Evolutionary conservation across 2,113 vertebrate genomes (phyloP).

Genomic region (Oxyura jamaicensis): DNA sequence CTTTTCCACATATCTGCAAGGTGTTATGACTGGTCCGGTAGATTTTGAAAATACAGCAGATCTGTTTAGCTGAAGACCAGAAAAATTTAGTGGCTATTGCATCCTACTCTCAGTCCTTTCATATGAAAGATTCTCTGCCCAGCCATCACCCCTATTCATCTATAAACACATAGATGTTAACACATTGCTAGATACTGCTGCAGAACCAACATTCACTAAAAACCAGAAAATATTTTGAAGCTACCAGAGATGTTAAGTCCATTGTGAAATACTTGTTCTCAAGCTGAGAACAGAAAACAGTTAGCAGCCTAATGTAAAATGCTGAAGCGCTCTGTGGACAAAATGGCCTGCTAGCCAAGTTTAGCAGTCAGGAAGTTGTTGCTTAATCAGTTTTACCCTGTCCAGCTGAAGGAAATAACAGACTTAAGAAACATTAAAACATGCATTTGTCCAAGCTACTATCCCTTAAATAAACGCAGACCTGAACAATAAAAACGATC

Average conservation of each 20-base stretch:
- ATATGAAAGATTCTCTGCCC: background rate
- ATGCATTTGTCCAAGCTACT: background rate
- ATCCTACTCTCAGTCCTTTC: background rate
- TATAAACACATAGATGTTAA: background rate
- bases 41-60: background rate
- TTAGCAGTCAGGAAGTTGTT: background rate
- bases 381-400: background rate
- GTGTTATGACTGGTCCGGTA: background rate
- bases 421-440: background rate
- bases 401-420: background rate
- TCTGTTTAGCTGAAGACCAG: background rate
- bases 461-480: background rate
- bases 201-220: background rate
- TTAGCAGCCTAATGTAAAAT: background rate
- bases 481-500: background rate
- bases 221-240: background rate
- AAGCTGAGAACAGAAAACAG: background rate
- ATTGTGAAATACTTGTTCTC: background rate
- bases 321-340: background rate
- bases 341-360: background rate
- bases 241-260: background rate
- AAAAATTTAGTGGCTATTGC: background rate
- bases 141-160: background rate
- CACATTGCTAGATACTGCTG: background rate
- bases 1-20: background rate